Base-by-base conservation (phyloP, 2,113 vertebrate species). In the Cranoglanis bouderius region DNA sequence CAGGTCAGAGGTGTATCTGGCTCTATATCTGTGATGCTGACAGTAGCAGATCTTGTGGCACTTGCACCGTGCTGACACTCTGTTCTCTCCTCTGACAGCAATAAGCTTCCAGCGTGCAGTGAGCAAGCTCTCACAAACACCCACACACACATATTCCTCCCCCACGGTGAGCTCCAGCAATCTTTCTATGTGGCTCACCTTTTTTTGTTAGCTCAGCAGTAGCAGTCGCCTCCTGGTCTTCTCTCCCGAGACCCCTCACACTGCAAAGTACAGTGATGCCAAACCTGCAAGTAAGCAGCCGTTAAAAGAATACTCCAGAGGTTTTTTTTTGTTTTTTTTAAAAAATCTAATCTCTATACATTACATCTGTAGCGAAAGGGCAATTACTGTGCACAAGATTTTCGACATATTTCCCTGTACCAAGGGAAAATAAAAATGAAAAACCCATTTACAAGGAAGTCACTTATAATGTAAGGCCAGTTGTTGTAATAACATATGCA, bases 131-230 rank as follows among this genome's bases (percentile, higher is more conserved):
- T 24, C 78, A 40, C 53, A 78, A 35, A 43, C 67, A 43, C 85
- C 46, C 67, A 77, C 82, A 32, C 82, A 83, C 72, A 89, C 75
- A 26, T 40, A 81, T 24, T 6, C 29, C 49, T 40, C 53, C 29
- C 24, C 84, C 59, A 40, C 57, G n/a, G 16, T 53, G 51, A 85
- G 83, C 70, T 86, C 87, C 67, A 43, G 55, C 43, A 74, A 57
- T 87, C 70, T 61, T 87, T 65, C n/a, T 55, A 43, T 90, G 88
- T 67, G 86, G 82, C 87, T 88, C 82, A n/a, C 82, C 81, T 55
- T 91, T 90, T 90, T 91, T 85, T 89, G 75, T 89, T 43, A 80
- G 61, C 88, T 91, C 91, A 90, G 89, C 89, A 91, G 85, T n/a
- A 86, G 81, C 84, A 59, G 21, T 21, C 43, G 49, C 84, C 84